Evolutionary conservation across 1,140 invertebrate genomes (phyloP), one percentile per base, ranked within the genome.

Genomic region (Scaptomyza pallida): DNA sequence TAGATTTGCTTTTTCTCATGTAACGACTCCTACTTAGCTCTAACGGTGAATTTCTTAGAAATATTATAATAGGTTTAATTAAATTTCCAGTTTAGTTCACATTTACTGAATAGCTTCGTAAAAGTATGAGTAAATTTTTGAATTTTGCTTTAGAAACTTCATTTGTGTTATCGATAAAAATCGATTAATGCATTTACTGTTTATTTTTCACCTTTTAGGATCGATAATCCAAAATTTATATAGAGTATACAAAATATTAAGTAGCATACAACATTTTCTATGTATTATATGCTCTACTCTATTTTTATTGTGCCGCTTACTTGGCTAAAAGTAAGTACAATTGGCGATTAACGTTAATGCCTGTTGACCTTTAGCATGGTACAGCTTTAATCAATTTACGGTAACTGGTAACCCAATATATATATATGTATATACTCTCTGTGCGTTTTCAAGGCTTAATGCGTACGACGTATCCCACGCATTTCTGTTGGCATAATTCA

Each of bases 401-500:
- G 35, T 56, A 56, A 56, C 9, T 40, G 40, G 35, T 56, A 56
- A 56, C 9, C 13, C 10, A 35, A 54, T 44, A 44, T 43, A 33
- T 9, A 21, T 21, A 21, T 21, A 2, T 26, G 6, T 26, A 26
- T 26, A 26, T 26, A 2, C 26, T 30, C 26, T 30, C 4, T 13
- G 4, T 35, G 8, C n/a, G 6, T 8, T 16, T 13, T 5, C 47
- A 5, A 12, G 8, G 13, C 48, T 51, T 52, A 70, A 74, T 41
- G 26, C 21, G 45, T 41, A 48, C 33, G 19, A 52, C 41, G 43
- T 23, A 15, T 55, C 57, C 33, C 59, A 16, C 45, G 57, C 61
- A 48, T 37, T 37, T 37, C 10, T 37, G 41, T 63, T 54, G 63
- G n/a, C 6, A 26, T n/a, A 71, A 72, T 72, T 75, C 56, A 51